Base-by-base conservation (phyloP, 2,797 vertebrate species). In the Chaetodon trifasciatus region DNA sequence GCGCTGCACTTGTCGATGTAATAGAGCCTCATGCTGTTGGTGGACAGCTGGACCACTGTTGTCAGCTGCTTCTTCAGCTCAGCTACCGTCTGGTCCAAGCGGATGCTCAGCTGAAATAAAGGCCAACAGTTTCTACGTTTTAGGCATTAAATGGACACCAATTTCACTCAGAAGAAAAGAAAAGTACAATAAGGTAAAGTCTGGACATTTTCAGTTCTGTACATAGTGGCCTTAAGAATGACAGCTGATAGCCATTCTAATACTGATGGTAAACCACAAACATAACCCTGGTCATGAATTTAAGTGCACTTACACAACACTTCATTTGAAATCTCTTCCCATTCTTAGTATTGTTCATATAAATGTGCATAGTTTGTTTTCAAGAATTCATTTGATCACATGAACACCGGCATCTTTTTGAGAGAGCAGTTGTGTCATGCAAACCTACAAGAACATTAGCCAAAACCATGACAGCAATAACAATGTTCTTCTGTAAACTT, bases 1-100 rank as follows among this genome's bases (percentile, higher is more conserved):
- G 96, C 95, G 24, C 89, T 88, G 86, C 75, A 74, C 44, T 97
- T 97, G 94, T 98, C 97, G 39, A 99, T 96, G 94, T 99, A 97
- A 90, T 98, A 99, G 68, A 99, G 92, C 78, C 97, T 96, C 98
- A 99, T 98, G 94, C 95, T 97, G 95, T 94, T 97, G 28, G 96
- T 95, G 24, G 98, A 96, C 62, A 99, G 90, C 67, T 97, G 97
- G 74, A 99, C 97, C 0, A 99, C 95, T 70, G 95, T 94, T 63
- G 95, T 97, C 68, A 99, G 92, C 85, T 98, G 97, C 88, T 98
- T 99, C 95, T 97, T 98, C 82, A 99, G 92, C 83, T 97, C 98
- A 0, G 97, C 97, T 19, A 99, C 98, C 2, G 97, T 99, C 92
- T 99, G 98, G 89, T 99, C 97, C 77, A 99, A 93, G 50, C 98